A percentile compares a stretch with the other conserved stretches of the same genome.
These are phyloP conservation scores for Camponotus fellah DNA, from an alignment of 2,888 invertebrate species.

Conservation along the genomic window DNA sequence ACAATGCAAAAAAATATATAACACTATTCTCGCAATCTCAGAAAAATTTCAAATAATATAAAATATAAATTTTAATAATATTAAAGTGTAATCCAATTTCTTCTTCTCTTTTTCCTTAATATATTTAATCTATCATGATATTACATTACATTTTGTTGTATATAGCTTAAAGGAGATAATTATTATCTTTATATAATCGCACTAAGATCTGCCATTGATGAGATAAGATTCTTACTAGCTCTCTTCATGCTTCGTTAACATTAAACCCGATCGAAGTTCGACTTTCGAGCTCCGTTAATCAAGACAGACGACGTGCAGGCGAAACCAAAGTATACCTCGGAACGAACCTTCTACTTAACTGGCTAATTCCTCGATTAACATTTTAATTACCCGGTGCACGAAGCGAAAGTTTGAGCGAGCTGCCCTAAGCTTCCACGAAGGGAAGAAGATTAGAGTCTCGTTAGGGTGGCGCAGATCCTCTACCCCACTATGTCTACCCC, in stretches of 20 bases:
- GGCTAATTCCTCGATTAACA: conserved; percentile 70
- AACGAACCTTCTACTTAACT: conserved; percentile 52
- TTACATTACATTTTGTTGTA: neutral
- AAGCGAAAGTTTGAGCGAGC: conserved; percentile 57
- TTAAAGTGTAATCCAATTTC: neutral
- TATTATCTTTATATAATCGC: neutral
- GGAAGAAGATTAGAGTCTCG: conserved; percentile 64
- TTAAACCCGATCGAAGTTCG: conserved; percentile 43
- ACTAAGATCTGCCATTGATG: neutral
- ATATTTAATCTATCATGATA: neutral
- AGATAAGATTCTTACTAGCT: neutral
- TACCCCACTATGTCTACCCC: conserved; percentile 29
- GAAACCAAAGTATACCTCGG: conserved; percentile 43
- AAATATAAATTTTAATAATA: neutral
- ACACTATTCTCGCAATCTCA: neutral
- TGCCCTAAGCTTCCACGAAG: conserved; percentile 51
- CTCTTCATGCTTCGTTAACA: neutral
- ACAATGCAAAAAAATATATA: neutral
- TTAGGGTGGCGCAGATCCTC: conserved; percentile 41
- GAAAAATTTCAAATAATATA: neutral
- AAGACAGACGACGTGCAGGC: conserved; percentile 48
- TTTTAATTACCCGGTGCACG: conserved; percentile 69
- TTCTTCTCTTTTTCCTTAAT: neutral
- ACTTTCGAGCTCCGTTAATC: conserved; percentile 34
- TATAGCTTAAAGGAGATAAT: neutral